Percentiles rank a stretch among this genome's conserved stretches.
phyloP scores from a whole-genome alignment of 2,888 invertebrate genomes.

The Thyatira batis region DNA sequence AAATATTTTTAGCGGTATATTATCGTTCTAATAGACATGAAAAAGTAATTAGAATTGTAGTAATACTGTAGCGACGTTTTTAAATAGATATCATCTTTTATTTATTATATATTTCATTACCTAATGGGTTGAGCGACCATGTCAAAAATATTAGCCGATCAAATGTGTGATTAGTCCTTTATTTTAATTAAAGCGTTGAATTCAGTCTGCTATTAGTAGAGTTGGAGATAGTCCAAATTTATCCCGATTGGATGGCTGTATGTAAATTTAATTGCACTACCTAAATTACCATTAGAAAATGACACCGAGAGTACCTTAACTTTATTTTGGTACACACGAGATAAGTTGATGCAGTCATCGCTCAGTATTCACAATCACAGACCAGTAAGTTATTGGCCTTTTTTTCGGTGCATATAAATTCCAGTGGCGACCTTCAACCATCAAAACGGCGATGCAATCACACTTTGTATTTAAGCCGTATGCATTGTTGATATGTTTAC shows the following conservation, averaged over 20 bases:
- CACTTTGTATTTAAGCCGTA: conserved; percentile 25
- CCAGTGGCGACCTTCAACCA: conserved; percentile 10
- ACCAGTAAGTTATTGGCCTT: conserved; percentile 3
- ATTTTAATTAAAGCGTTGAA: background rate
- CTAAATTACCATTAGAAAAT: too few relatives aligned
- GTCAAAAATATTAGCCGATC: too few relatives aligned
- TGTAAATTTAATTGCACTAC: too few relatives aligned
- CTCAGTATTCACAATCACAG: background rate
- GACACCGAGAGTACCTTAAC: too few relatives aligned
- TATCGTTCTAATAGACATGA: too few relatives aligned
- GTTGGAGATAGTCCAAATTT: background rate
- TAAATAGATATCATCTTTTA: too few relatives aligned
- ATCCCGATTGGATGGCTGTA: background rate
- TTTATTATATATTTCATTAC: too few relatives aligned
- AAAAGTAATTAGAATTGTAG: too few relatives aligned
- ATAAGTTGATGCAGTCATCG: background rate
- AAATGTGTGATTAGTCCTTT: background rate
- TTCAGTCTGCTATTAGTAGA: too few relatives aligned
- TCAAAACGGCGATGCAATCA: conserved; percentile 12
- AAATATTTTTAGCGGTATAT: too few relatives aligned
- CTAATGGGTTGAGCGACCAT: too few relatives aligned
- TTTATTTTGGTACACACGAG: background rate
- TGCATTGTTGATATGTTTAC: conserved; percentile 29
- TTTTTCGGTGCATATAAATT: conserved; percentile 15
- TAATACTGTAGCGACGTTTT: too few relatives aligned